Percentiles rank a stretch among this genome's conserved stretches.
phyloP scores from a whole-genome alignment of 1,140 invertebrate genomes.

The Cotesia chilonis region DNA sequence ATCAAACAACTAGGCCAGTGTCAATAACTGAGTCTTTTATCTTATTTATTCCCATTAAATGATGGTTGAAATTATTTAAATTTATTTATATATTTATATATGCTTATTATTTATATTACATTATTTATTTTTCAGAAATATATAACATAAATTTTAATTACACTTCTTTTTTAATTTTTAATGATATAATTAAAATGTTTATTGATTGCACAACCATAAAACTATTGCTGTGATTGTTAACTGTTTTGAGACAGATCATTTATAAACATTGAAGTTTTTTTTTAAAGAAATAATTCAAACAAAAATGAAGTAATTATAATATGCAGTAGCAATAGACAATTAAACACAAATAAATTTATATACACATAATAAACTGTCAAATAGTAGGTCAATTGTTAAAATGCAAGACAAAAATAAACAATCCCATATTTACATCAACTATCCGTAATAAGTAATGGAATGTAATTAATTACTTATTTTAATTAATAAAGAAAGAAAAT shows the following conservation, averaged over 20 bases:
- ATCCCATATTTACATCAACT: constrained; percentile 36
- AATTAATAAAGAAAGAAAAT: constrained; percentile 35
- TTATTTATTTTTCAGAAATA: constrained; percentile 29
- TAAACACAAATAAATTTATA: constrained; percentile 37
- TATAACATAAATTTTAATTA: constrained; percentile 22
- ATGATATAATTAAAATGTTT: too few species aligned
- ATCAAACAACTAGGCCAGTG: too few species aligned
- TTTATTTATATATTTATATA: constrained; percentile 37
- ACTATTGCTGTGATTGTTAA: too few species aligned
- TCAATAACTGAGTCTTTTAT: constrained; percentile 14
- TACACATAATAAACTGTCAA: constrained; percentile 39
- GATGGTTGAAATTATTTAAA: constrained; percentile 46
- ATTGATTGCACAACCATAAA: too few species aligned
- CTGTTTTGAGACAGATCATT: constrained; percentile 13
- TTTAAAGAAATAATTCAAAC: constrained; percentile 31
- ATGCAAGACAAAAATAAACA: constrained; percentile 38
- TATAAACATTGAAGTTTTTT: constrained; percentile 34
- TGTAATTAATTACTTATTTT: constrained; percentile 39
- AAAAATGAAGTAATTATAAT: neutral
- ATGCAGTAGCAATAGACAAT: constrained; percentile 10
- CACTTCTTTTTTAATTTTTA: too few species aligned
- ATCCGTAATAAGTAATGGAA: constrained; percentile 35
- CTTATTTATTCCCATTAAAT: constrained; percentile 49
- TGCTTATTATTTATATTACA: constrained; percentile 20
- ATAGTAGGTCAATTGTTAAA: constrained; percentile 11